Percentiles rank a stretch among this genome's conserved stretches.
These are phyloP conservation scores for Thunnus thynnus DNA, from an alignment of 2,113 vertebrate species.

Conservation along the genomic window DNA sequence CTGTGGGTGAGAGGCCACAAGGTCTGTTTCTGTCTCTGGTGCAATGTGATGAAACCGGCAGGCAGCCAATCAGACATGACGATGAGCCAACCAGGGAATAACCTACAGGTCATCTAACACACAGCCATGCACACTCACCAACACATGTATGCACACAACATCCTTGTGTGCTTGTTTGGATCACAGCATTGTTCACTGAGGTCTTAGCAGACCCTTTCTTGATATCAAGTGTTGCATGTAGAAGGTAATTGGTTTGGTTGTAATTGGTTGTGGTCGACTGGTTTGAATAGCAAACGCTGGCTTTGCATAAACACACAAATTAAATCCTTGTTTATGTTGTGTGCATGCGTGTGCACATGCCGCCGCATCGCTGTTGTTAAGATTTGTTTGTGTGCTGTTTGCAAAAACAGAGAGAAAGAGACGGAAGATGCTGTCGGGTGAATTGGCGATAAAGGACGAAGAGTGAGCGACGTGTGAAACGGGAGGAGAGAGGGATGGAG, in stretches of 20 bases:
- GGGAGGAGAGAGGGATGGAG: constrained; percentile 23
- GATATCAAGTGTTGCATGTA: constrained; percentile 76
- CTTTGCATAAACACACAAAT: constrained; percentile 79
- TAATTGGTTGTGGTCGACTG: constrained; percentile 78
- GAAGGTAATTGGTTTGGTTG: constrained; percentile 77
- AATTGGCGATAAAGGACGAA: background rate
- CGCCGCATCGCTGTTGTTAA: background rate
- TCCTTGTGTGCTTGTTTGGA: constrained; percentile 43
- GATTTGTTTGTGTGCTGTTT: constrained; percentile 18
- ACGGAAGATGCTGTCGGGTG: background rate
- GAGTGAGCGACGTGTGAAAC: constrained; percentile 36
- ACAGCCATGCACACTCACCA: constrained; percentile 6
- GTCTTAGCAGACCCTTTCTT: constrained; percentile 58
- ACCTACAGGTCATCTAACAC: constrained; percentile 71
- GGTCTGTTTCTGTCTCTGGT: constrained; percentile 79
- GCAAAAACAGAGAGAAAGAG: background rate
- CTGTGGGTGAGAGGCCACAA: constrained; percentile 74
- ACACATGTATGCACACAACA: constrained; percentile 19
- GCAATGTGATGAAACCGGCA: constrained; percentile 81
- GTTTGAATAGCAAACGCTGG: constrained; percentile 71
- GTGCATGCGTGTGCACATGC: constrained; percentile 37
- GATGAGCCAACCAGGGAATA: constrained; percentile 73
- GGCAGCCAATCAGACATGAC: constrained; percentile 78
- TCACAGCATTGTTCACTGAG: constrained; percentile 50
- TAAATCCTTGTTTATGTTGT: constrained; percentile 65